Base-by-base conservation (phyloP, 2,113 vertebrate species). In the Antennarius striatus region DNA sequence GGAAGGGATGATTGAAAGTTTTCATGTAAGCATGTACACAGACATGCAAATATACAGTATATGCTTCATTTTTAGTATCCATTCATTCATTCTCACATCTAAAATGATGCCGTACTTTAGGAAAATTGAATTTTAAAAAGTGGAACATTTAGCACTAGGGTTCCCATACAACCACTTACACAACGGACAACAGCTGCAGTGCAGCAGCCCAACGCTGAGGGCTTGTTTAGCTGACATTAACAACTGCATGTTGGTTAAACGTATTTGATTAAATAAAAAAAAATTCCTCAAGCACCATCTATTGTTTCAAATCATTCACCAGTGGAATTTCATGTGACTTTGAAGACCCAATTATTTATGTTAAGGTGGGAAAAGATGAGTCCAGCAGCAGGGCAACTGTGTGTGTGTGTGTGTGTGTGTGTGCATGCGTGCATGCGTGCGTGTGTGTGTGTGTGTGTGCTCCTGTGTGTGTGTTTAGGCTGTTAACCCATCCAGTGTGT, bases 131-230 rank as follows among this genome's bases (percentile, higher is more conserved):
- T 83, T 62, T 59, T 62, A 82, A 89, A 85, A 82, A 5, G 72
- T 81, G 63, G 66, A 80, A 83, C 74, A 68, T 81, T 86, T 74
- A 83, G 58, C 84, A 68, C 82, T 71, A 86, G 82, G 74, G 76
- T 82, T 85, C 75, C 67, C 65, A 71, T 62, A 49, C 40, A 79
- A 71, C 63, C 67, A 79, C 78, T 75, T 79, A 73, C 67, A 61
- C 63, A 6, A 22, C 10, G 22, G 29, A 65, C 28, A 40, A 69
- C 60, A n/a, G n/a, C n/a, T n/a, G n/a, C n/a, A n/a, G n/a, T n/a
- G n/a, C n/a, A 54, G 65, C 29, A 40, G 53, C 49, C 9, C 0
- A 1, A 72, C 43, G 72, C 52, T 17, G 46, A 55, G 36, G 60
- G 73, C 40, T 59, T 51, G 71, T 81, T 73, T 71, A 50, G 32